Evolutionary conservation across 2,797 vertebrate species (phyloP), one percentile per base, ranked within the genome.

Genomic region (Aulostomus chinensis): DNA sequence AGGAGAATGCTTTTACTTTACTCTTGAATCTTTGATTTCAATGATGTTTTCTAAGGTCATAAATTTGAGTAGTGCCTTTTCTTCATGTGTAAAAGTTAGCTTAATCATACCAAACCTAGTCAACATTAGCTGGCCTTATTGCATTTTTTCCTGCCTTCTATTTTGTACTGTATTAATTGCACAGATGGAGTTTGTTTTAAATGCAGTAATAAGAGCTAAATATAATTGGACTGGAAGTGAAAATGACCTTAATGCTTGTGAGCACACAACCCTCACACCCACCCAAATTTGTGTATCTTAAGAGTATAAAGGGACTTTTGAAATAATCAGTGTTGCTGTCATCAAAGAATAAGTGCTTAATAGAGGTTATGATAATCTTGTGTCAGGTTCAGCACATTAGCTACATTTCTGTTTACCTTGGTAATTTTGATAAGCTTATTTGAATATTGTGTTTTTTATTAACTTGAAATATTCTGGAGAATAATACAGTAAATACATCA

Each of bases 231-330:
- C 55, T 47, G 4, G 71, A 54, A 59, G 10, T 18, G 36, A 55
- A 63, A 51, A 40, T n/a, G 0, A 43, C 12, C 34, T 54, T 55
- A 1, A 65, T 74, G 63, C 70, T 82, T 35, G 58, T 82, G 86
- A 88, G 86, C 86, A 86, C 88, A 88, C 83, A 89, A 85, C 68
- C 81, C 84, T 80, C 54, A 29, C 18, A 47, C 32, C 33, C 46
- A 30, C 28, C 35, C 7, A 25, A 50, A 30, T 56, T 26, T 51
- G n/a, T 56, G 24, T 39, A 70, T 52, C 13, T 58, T 25, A 36
- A 14, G 20, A 54, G 38, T 75, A 60, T 76, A 62, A 80, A 78
- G 33, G 34, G 51, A 70, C 2, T 3, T 9, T 59, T 62, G 14
- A 4, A 51, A 62, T 58, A 45, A 46, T 29, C 12, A 35, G 31